Evolutionary conservation across 1,140 invertebrate species (phyloP), one percentile per base, ranked within the genome.

Genomic region (Metopolophium dirhodum): DNA sequence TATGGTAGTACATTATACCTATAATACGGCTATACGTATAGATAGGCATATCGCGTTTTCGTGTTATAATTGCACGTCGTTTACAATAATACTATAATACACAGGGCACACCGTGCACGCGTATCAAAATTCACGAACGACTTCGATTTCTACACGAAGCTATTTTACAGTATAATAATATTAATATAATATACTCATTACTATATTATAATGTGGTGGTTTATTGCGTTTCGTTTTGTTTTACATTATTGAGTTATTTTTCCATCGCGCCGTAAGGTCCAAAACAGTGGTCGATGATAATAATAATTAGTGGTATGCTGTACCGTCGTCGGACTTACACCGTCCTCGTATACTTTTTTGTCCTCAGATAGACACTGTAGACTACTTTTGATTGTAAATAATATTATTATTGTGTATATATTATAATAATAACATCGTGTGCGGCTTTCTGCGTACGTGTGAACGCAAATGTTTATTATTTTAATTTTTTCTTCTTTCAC

Each of bases 61-160:
- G n/a, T 77, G 61, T 77, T 77, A 77, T 77, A n/a, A 77, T 77
- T 77, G 30, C 61, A 77, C n/a, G 61, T 77, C n/a, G 61, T 77
- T 77, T 20, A 35, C n/a, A 77, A 77, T 77, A 68, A 68, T 30
- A 68, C 11, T 68, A 68, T 68, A 68, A 68, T 35, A 77, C 61
- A 68, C 11, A n/a, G n/a, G 4, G 4, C 18, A n/a, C 61, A 61
- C 11, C 30, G 11, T 77, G 61, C 61, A 77, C 30, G 61, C n/a
- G 61, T 77, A 77, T 77, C 61, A 18, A 77, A n/a, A 77, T 77
- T n/a, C 61, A 77, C 30, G 18, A 77, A 77, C 14, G 14, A 77
- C 61, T 77, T 77, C 30, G n/a, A 77, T 77, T 77, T 77, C 61
- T 77, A 77, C 61, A n/a, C 61, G 30, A 18, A 77, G 18, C n/a